Conservation (phyloP, 2,113 vertebrate species). For the Bambusicola thoracicus region DNA sequence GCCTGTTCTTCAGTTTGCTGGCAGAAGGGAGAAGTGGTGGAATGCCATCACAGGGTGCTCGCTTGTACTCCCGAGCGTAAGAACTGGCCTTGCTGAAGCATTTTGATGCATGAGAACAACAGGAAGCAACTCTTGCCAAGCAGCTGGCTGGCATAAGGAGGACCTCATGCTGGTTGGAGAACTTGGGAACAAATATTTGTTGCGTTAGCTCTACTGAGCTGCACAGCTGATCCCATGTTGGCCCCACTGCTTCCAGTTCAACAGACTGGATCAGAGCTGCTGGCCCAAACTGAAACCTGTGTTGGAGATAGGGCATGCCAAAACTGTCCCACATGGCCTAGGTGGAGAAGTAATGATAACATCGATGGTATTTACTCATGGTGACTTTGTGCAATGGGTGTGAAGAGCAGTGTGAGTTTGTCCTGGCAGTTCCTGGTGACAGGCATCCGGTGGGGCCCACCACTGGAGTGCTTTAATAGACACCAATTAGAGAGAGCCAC, state of each 20-base stretch:
- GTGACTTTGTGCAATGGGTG: neutral
- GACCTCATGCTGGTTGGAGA: neutral
- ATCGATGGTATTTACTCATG: neutral
- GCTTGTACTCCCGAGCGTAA: neutral
- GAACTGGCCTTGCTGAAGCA: neutral
- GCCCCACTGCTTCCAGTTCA: neutral
- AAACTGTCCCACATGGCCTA: neutral
- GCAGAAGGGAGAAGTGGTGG: neutral
- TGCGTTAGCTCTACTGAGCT: neutral
- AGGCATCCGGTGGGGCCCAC: no score
- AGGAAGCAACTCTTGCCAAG: constrained; percentile 52
- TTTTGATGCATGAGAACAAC: neutral
- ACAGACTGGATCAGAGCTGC: neutral
- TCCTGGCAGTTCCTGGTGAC: no score
- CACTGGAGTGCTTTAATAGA: neutral
- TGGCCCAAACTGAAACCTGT: neutral
- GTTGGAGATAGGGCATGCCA: accelerated
- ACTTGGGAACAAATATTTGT: constrained; percentile 7
- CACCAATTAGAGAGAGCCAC: neutral
- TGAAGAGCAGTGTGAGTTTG: neutral
- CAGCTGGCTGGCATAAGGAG: constrained; percentile 56
- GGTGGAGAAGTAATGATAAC: neutral
- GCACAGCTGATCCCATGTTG: neutral
- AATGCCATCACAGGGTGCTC: neutral
- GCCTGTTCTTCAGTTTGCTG: neutral